These are phyloP conservation scores for Thamnophis elegans DNA, from an alignment of 2,797 vertebrate species.

Conservation along the genomic window DNA sequence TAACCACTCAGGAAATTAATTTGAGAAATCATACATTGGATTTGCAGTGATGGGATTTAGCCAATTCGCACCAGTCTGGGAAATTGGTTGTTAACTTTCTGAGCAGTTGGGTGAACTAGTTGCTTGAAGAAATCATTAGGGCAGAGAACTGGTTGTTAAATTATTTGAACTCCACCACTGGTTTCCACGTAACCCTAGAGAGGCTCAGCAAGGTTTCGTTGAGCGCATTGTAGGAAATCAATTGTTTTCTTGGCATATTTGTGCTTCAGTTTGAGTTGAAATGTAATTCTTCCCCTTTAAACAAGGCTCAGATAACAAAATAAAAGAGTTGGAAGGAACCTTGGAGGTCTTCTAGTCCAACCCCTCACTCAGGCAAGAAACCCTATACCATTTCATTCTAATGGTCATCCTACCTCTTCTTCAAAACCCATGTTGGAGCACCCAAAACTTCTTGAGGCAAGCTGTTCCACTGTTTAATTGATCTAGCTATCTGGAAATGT, in stretches of 20 bases:
- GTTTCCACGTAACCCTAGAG: neutral
- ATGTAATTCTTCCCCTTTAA: neutral
- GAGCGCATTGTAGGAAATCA: neutral
- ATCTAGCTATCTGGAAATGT: neutral
- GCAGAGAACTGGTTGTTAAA: no score
- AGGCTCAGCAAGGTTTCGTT: neutral
- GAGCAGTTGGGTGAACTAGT: no score
- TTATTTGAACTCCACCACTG: no score
- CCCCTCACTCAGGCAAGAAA: no score
- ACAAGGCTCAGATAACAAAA: neutral
- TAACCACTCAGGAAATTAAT: neutral
- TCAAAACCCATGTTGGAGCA: neutral
- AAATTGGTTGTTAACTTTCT: no score
- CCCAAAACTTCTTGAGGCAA: neutral
- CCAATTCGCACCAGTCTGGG: no score
- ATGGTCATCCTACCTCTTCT: neutral
- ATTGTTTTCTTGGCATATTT: neutral
- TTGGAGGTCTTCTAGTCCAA: no score
- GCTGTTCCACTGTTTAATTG: fast-evolving
- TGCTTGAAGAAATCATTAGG: no score
- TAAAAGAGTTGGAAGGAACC: no score
- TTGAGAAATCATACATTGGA: neutral
- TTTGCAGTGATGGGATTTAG: neutral
- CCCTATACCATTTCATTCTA: neutral
- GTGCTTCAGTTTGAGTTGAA: neutral